These are phyloP conservation scores for Molorchus minor DNA, from an alignment of 2,888 invertebrate genomes.

Conservation along the genomic window DNA sequence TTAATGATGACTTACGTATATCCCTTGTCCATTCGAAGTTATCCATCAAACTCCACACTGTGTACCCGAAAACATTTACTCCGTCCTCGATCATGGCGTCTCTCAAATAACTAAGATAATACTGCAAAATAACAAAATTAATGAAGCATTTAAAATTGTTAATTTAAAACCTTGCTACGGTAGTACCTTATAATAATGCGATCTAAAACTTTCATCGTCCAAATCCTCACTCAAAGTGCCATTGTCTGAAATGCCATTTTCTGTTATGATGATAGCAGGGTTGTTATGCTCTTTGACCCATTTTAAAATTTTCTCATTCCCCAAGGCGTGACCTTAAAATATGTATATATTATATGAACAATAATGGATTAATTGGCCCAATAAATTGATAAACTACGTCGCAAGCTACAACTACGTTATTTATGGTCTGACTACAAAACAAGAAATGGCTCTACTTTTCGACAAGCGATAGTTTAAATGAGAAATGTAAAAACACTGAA, in stretches of 20 bases:
- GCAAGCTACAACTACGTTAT: no score
- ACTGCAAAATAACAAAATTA: conserved; percentile 25
- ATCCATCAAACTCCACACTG: conserved; percentile 81
- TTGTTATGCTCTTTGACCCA: conserved; percentile 62
- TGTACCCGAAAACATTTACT: conserved; percentile 72
- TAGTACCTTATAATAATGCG: conserved; percentile 11
- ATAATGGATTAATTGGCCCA: background rate
- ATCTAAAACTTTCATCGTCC: conserved; percentile 16
- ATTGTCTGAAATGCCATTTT: conserved; percentile 66
- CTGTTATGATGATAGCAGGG: conserved; percentile 67
- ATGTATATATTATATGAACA: background rate
- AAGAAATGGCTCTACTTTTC: no score
- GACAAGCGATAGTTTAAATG: no score
- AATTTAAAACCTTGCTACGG: background rate
- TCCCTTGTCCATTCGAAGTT: conserved; percentile 83
- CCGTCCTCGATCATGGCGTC: conserved; percentile 66
- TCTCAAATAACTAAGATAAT: conserved; percentile 36
- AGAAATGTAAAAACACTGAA: background rate
- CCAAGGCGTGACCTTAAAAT: conserved; percentile 65
- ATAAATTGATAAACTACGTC: background rate
- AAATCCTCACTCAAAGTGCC: conserved; percentile 63
- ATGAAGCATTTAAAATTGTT: background rate
- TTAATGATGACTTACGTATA: conserved; percentile 68
- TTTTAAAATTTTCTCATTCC: conserved; percentile 68
- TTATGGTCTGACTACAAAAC: no score